phyloP scores from a whole-genome alignment of 2,888 invertebrate species.

The Conus canariensis region DNA sequence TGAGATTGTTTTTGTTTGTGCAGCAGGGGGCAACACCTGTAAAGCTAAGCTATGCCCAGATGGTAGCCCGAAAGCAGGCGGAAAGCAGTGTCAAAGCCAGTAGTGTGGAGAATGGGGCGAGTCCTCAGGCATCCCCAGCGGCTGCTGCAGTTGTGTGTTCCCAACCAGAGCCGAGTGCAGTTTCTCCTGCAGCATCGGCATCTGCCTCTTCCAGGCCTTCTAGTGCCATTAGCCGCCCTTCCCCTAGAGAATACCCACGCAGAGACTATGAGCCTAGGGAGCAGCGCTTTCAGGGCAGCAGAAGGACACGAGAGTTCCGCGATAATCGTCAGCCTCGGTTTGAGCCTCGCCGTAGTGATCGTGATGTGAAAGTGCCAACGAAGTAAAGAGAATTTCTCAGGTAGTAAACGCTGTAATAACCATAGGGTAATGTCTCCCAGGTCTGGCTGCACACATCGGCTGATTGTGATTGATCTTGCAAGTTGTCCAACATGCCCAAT shows the following conservation, averaged over 20 bases:
- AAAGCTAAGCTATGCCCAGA: slow-evolving; percentile 71
- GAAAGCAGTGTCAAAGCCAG: slow-evolving; percentile 50
- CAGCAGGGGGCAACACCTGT: slow-evolving; percentile 47
- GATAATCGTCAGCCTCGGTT: slow-evolving; percentile 69
- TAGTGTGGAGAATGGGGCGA: slow-evolving; percentile 1
- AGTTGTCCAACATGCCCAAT: too few relatives aligned
- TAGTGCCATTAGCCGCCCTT: slow-evolving; percentile 42
- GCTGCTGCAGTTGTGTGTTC: slow-evolving; percentile 54
- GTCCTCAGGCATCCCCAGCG: slow-evolving; percentile 26
- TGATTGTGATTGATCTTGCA: too few relatives aligned
- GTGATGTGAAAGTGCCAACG: slow-evolving; percentile 11
- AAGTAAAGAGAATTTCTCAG: slow-evolving; percentile 29
- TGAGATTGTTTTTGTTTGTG: too few relatives aligned
- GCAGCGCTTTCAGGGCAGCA: slow-evolving; percentile 85
- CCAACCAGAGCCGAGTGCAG: slow-evolving; percentile 59
- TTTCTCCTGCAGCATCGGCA: slow-evolving; percentile 51
- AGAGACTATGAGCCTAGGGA: slow-evolving; percentile 61
- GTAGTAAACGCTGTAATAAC: not conserved
- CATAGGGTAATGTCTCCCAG: not conserved
- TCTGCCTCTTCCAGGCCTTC: slow-evolving; percentile 41
- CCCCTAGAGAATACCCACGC: slow-evolving; percentile 46
- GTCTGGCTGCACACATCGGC: too few relatives aligned
- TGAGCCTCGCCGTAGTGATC: slow-evolving; percentile 52
- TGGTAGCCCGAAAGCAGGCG: slow-evolving; percentile 59
- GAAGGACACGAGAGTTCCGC: slow-evolving; percentile 95